Base-by-base conservation (phyloP, 2,113 vertebrate genomes). In the Rhabdornis inornatus region DNA sequence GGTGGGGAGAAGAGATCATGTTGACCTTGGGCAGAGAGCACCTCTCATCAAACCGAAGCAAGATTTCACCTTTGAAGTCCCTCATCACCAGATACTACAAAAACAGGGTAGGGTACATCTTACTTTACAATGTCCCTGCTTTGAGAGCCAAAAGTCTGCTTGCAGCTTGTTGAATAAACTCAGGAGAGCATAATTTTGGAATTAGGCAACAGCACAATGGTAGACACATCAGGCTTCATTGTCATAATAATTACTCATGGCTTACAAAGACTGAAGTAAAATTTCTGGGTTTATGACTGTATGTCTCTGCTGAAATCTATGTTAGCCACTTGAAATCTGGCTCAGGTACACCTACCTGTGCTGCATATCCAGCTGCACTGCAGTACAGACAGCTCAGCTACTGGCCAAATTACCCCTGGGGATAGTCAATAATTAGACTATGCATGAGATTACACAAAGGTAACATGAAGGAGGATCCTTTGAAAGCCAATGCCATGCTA, bases 351-450 rank as follows among this genome's bases (percentile, higher is more conserved):
- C 28, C 42, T n/a, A 80, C 47, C 63, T 70, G 72, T 88, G 71
- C 61, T 55, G 70, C 42, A 88, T 59, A 65, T 49, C 23, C 68
- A 81, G 61, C 86, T 92, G 86, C 56, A 78, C 72, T 93, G 83
- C 86, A 94, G 79, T 39, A 83, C 25, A 72, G 79, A 45, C 37
- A 95, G 49, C 50, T 87, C 66, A 88, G 87, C 79, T 89, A 68
- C 74, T 63, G 81, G 40, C 25, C 79, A 83, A 52, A 90, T 91
- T 91, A 66, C 66, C 49, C 55, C 59, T 84, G 70, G 75, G 85
- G 52, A 92, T 64, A 80, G 71, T 92, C 90, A 94, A 64, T 93
- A 88, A 96, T 95, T 90, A 93, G 90, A 70, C 66, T 93, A 93
- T 59, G 80, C 55, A 50, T 80, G 71, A 88, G 71, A 90, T 85